A percentile compares a stretch with the other conserved stretches of the same genome.
Evolutionary conservation across 2,113 vertebrate genomes (phyloP).

Genomic region (Ellobius talpinus): DNA sequence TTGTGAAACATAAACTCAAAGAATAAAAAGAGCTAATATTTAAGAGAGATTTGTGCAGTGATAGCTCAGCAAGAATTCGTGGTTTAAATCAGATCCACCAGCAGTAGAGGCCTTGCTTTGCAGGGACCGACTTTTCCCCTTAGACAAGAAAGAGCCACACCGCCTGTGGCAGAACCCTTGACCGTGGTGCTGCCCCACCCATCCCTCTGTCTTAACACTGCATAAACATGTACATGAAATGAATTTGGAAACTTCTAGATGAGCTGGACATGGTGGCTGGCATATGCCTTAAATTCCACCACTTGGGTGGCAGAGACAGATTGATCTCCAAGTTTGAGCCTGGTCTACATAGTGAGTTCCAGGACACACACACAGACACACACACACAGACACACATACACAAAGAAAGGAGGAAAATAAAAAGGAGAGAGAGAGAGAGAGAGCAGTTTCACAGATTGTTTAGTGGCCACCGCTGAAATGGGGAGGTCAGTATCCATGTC

Average conservation of each 20-base stretch:
- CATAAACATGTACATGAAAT: slow-evolving; percentile 31
- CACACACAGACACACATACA: not conserved
- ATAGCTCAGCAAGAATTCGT: slow-evolving; percentile 77
- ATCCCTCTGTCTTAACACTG: not conserved
- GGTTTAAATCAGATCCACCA: slow-evolving; percentile 79
- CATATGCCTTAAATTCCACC: not conserved
- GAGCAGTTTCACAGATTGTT: not conserved
- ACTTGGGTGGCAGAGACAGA: not conserved
- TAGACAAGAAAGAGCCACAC: slow-evolving; percentile 42
- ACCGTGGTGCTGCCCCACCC: not conserved
- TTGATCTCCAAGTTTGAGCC: not conserved
- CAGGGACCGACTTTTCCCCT: not conserved
- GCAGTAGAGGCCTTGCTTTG: slow-evolving; percentile 70
- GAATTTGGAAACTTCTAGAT: slow-evolving; percentile 51
- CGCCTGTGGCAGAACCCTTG: slow-evolving; percentile 60
- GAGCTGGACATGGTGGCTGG: not conserved
- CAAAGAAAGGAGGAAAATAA: not conserved
- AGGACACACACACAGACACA: not conserved
- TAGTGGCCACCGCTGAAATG: slow-evolving; percentile 40
- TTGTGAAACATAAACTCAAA: slow-evolving; percentile 79
- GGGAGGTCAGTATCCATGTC: not conserved
- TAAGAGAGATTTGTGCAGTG: slow-evolving; percentile 72
- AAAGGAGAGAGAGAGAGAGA: not conserved
- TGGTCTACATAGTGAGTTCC: not conserved
- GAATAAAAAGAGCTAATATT: slow-evolving; percentile 72